Evolutionary conservation across 2,888 invertebrate species (phyloP).

Genomic region (Brachyptera putata): DNA sequence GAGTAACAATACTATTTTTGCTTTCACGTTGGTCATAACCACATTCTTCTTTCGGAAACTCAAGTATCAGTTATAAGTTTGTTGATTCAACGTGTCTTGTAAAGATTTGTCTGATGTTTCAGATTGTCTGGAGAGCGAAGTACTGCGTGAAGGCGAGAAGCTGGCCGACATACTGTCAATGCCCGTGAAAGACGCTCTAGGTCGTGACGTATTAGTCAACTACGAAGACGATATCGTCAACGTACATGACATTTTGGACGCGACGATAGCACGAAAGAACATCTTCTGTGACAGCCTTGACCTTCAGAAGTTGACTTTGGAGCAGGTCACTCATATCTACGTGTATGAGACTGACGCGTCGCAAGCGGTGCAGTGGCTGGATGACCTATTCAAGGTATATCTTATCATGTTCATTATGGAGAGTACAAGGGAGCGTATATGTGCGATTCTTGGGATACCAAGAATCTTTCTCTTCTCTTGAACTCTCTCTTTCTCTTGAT

Average conservation of each 20-base stretch:
- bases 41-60: too few relatives aligned
- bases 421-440: too few relatives aligned
- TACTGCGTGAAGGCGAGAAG: constrained; percentile 70
- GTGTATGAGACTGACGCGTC: constrained; percentile 72
- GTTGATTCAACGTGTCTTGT: too few relatives aligned
- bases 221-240: constrained; percentile 68
- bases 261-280: constrained; percentile 63
- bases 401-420: too few relatives aligned
- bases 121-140: constrained; percentile 64
- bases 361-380: constrained; percentile 69
- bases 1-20: too few relatives aligned
- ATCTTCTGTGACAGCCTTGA: constrained; percentile 71
- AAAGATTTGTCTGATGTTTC: too few relatives aligned
- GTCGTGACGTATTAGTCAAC: constrained; percentile 64
- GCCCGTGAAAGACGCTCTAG: constrained; percentile 73
- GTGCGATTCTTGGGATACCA: too few relatives aligned
- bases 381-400: constrained; percentile 69
- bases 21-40: too few relatives aligned
- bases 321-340: constrained; percentile 70
- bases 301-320: constrained; percentile 68
- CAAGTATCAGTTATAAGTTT: too few relatives aligned
- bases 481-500: too few relatives aligned
- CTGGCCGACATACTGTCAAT: constrained; percentile 71
- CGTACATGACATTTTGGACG: constrained; percentile 65
- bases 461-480: too few relatives aligned